A percentile compares a stretch with the other conserved stretches of the same genome.
These are phyloP conservation scores for Daboia siamensis DNA, from an alignment of 2,113 vertebrate genomes.

Conservation along the genomic window DNA sequence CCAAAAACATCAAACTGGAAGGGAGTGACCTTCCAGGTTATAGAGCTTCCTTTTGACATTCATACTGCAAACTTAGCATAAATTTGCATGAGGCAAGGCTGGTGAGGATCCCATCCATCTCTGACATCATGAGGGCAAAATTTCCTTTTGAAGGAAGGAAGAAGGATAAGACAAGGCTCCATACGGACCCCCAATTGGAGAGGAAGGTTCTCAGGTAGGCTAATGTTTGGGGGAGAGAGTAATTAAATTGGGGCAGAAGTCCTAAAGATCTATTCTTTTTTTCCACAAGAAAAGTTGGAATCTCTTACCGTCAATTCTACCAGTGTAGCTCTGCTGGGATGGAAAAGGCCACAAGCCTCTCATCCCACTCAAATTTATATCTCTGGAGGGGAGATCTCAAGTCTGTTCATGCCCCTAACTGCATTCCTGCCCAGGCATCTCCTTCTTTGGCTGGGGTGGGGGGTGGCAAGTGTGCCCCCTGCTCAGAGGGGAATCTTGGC, in stretches of 20 bases:
- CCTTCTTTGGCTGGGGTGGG: slow-evolving; percentile 24
- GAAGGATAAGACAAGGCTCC: not conserved
- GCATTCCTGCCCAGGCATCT: slow-evolving; percentile 21
- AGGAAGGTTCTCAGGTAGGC: not conserved
- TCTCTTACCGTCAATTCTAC: slow-evolving; percentile 12
- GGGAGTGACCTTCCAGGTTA: not conserved
- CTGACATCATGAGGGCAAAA: not conserved
- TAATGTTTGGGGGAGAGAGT: not conserved
- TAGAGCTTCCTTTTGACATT: not conserved
- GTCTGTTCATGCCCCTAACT: not conserved
- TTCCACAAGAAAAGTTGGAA: not conserved
- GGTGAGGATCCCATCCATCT: not conserved
- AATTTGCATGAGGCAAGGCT: not conserved
- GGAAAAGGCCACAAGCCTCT: slow-evolving; percentile 4
- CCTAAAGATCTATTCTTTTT: not conserved
- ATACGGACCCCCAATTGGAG: not conserved
- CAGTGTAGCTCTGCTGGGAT: not conserved
- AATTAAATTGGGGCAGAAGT: not conserved
- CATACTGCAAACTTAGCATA: not conserved
- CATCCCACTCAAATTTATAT: slow-evolving; percentile 30
- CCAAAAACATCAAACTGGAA: not conserved
- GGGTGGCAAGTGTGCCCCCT: not conserved
- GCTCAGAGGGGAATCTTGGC: slow-evolving; percentile 10
- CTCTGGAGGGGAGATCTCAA: not conserved
- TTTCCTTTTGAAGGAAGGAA: not conserved